Conservation (phyloP, 2,888 invertebrate genomes). For the Busseola fusca region DNA sequence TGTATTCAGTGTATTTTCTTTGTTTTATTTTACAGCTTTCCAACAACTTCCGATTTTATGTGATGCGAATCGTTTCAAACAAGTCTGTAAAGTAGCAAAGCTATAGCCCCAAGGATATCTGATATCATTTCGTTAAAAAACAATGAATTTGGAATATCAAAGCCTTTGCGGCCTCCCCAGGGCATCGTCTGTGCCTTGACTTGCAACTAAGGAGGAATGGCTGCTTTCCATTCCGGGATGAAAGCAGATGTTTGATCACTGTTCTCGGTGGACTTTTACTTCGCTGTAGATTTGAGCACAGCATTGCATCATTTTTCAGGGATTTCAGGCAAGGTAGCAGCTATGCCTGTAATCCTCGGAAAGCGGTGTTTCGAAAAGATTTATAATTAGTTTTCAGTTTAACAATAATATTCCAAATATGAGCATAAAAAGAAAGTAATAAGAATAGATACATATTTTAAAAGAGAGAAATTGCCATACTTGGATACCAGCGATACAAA, state of each 20-base stretch:
- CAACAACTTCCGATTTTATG: neutral
- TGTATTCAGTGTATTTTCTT: neutral
- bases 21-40: neutral
- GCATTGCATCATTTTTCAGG: too few species aligned
- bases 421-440: neutral
- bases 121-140: conserved; percentile 16
- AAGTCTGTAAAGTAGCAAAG: neutral
- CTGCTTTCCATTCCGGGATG: too few species aligned
- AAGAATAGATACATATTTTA: too few species aligned
- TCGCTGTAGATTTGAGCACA: too few species aligned
- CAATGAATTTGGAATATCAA: conserved; percentile 21
- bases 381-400: neutral
- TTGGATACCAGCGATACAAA: neutral
- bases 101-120: conserved; percentile 13
- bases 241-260: neutral
- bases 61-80: conserved; percentile 9
- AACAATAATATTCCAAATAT: neutral
- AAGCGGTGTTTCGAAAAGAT: neutral
- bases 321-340: too few species aligned
- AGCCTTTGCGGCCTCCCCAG: neutral
- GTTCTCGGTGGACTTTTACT: neutral
- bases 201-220: neutral
- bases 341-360: neutral
- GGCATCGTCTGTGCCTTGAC: neutral
- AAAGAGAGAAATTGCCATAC: neutral